These are phyloP conservation scores for Urocyon cinereoargenteus DNA, from an alignment of 2,797 vertebrate genomes.

Conservation along the genomic window DNA sequence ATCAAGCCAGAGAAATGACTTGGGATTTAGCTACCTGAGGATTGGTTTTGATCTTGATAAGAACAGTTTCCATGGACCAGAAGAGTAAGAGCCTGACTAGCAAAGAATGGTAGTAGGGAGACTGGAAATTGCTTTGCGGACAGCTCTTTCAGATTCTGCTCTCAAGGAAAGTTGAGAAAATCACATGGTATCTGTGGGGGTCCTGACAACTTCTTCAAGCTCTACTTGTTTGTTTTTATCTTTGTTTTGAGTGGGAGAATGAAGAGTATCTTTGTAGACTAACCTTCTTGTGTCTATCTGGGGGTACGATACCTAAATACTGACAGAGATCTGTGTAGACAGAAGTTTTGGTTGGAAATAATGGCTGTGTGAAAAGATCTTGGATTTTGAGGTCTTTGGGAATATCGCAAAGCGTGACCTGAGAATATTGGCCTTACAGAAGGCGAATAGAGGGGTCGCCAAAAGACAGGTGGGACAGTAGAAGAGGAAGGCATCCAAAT, in stretches of 20 bases:
- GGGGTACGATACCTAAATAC: not conserved
- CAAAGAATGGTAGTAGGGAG: not conserved
- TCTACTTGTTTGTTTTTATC: not conserved
- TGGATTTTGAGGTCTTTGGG: not conserved
- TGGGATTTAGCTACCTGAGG: not conserved
- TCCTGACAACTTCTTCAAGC: not conserved
- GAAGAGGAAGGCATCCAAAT: not conserved
- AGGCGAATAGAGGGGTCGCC: not conserved
- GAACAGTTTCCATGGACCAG: not conserved
- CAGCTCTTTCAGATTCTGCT: not conserved
- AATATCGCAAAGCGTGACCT: not conserved
- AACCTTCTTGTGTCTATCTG: not conserved
- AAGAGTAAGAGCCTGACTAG: not conserved
- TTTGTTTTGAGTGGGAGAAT: not conserved
- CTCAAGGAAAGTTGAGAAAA: not conserved
- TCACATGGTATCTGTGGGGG: not conserved
- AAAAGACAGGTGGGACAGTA: not conserved
- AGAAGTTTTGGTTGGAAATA: not conserved
- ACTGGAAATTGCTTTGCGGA: not conserved
- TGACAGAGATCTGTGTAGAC: not conserved
- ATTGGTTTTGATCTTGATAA: not conserved
- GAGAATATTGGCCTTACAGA: not conserved
- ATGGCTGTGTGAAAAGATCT: conserved; percentile 27
- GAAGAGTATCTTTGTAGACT: not conserved
- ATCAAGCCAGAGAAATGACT: not conserved